These are phyloP conservation scores for Oegoconia quadripuncta DNA, from an alignment of 2,888 invertebrate genomes.

Conservation along the genomic window DNA sequence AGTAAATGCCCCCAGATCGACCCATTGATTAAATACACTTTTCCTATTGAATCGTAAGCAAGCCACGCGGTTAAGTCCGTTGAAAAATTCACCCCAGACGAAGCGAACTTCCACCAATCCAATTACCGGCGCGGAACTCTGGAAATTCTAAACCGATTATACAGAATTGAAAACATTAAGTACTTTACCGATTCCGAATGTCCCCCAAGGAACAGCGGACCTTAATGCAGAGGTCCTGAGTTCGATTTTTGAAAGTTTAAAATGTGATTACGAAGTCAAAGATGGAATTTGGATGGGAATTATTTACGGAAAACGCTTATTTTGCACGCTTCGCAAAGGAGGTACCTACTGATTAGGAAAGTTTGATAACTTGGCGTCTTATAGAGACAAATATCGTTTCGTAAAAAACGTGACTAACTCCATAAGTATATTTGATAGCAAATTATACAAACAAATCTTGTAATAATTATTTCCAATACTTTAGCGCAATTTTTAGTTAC, in stretches of 20 bases:
- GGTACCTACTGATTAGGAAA: constrained; percentile 68
- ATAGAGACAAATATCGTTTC: constrained; percentile 52
- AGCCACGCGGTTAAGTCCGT: constrained; percentile 41
- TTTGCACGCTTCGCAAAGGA: constrained; percentile 56
- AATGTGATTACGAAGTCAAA: constrained; percentile 62
- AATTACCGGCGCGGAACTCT: constrained; percentile 72
- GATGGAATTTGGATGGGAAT: constrained; percentile 68
- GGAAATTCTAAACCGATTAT: constrained; percentile 79
- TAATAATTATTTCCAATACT: too few relatives aligned
- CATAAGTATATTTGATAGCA: too few relatives aligned
- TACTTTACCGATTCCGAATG: constrained; percentile 63
- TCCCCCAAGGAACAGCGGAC: constrained; percentile 42
- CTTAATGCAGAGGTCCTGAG: constrained; percentile 41
- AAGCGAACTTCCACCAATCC: constrained; percentile 65
- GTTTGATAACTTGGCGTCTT: constrained; percentile 64
- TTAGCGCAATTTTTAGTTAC: too few relatives aligned
- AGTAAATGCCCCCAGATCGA: too few relatives aligned
- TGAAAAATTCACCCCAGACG: constrained; percentile 58
- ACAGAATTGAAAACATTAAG: constrained; percentile 78
- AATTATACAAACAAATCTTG: too few relatives aligned
- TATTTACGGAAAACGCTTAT: constrained; percentile 68
- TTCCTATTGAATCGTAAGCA: constrained; percentile 48
- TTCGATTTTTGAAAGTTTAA: constrained; percentile 36
- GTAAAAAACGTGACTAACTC: constrained; percentile 49
- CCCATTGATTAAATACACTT: constrained; percentile 19